These are phyloP conservation scores for Heliothis subflexa DNA, from an alignment of 1,140 invertebrate genomes.

Conservation along the genomic window DNA sequence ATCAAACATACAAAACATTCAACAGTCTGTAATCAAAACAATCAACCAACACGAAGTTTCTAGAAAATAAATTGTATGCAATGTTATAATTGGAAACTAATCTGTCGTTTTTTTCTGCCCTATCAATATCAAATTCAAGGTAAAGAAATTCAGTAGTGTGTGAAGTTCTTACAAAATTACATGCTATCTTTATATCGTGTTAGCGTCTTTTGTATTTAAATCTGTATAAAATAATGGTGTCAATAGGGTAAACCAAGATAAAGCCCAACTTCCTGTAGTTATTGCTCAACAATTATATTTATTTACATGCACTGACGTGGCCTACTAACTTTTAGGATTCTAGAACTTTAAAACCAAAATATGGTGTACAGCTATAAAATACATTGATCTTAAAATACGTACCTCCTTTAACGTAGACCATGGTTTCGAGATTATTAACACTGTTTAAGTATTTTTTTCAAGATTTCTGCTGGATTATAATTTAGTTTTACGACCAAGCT, in stretches of 20 bases:
- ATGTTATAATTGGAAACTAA: no score
- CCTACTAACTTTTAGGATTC: conserved; percentile 36
- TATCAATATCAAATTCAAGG: no score
- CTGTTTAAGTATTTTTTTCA: background rate
- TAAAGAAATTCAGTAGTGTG: no score
- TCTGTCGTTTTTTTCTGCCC: no score
- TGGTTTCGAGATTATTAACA: conserved; percentile 18
- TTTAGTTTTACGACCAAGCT: background rate
- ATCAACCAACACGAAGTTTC: no score
- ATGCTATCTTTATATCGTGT: no score
- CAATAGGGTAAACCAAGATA: conserved; percentile 4
- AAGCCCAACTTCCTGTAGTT: conserved; percentile 25
- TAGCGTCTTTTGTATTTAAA: background rate
- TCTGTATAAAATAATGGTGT: background rate
- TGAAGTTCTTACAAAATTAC: no score
- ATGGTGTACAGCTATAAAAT: background rate
- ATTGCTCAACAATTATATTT: conserved; percentile 17
- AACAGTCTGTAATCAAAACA: no score
- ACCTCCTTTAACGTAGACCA: conserved; percentile 70
- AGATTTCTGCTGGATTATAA: background rate
- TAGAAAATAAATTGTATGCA: no score
- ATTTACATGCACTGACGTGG: conserved; percentile 62
- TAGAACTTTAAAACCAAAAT: background rate
- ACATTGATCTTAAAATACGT: conserved; percentile 24
- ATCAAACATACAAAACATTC: no score